Base-by-base conservation (phyloP, 2,113 vertebrate genomes). In the Globicephala melas region DNA sequence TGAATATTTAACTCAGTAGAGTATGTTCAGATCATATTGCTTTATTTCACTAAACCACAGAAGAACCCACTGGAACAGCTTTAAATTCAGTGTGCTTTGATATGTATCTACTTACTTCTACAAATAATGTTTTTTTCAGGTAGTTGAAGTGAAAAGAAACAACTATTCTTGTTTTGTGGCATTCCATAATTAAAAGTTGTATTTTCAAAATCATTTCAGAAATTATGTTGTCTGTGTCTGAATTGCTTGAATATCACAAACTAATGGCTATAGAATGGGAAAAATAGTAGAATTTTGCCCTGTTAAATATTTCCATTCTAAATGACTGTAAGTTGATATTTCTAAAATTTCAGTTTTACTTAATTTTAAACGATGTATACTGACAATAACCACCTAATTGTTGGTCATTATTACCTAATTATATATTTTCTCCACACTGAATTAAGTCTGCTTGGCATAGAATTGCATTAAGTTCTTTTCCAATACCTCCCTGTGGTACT, bases 1-100 rank as follows among this genome's bases (percentile, higher is more conserved):
- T 98, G 94, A 98, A 86, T 98, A 97, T 98, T 98, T 98, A 97
- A 98, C 96, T 97, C 98, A 98, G 97, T 97, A 98, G 71, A 96
- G 80, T 71, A 89, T 55, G 73, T 95, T 98, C 95, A 92, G 98
- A 87, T 97, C 60, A 86, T 96, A 97, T 96, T 62, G 11, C 55
- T 93, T 96, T 85, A 70, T 93, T 98, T 98, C 76, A 79, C 94
- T 97, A 94, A 70, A 95, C 33, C 95, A 96, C 84, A 95, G 79
- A 96, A 88, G 73, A 98, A 96, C 84, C 80, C 73, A 93, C 80
- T 95, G n/a, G 65, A 94, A 94, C 18, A 60, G 77, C 81, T 98
- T 98, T 97, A 95, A 98, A 98, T 95, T 95, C 79, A 58, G 53
- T 94, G 86, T 97, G 25, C 93, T 97, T 97, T 97, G 87, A 97